Percentiles rank a stretch among this genome's conserved stretches.
These are phyloP conservation scores for Phorcus lineatus DNA, from an alignment of 2,888 invertebrate species.

Conservation along the genomic window DNA sequence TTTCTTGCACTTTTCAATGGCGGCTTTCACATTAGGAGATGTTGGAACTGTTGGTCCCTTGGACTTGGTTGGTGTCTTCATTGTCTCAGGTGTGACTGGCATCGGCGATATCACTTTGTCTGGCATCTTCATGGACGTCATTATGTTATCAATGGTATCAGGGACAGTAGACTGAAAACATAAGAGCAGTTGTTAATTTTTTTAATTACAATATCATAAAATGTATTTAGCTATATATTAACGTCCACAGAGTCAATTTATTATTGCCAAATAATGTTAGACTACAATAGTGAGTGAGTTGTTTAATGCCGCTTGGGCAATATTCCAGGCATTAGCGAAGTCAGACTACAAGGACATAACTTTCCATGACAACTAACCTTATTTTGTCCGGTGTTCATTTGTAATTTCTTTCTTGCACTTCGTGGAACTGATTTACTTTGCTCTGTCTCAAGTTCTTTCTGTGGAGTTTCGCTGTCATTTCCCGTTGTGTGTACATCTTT, in stretches of 20 bases:
- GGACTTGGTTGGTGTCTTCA: slow-evolving; percentile 7
- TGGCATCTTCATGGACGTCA: slow-evolving; percentile 9
- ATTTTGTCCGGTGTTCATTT: not conserved
- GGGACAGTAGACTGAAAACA: too few relatives aligned
- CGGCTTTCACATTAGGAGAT: slow-evolving; percentile 45
- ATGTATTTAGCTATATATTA: too few relatives aligned
- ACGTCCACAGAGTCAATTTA: too few relatives aligned
- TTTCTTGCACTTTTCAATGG: slow-evolving; percentile 47
- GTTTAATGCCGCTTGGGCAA: too few relatives aligned
- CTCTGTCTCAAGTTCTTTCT: not conserved
- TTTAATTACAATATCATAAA: too few relatives aligned
- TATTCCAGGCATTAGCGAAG: too few relatives aligned
- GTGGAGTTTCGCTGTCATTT: not conserved
- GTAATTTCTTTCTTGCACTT: slow-evolving; percentile 15
- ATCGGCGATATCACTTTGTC: slow-evolving; percentile 34
- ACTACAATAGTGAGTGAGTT: too few relatives aligned
- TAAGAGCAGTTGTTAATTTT: too few relatives aligned
- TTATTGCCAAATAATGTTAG: too few relatives aligned
- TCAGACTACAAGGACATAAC: too few relatives aligned
- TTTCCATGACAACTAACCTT: too few relatives aligned
- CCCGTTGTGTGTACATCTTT: not conserved
- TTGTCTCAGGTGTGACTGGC: slow-evolving; percentile 30
- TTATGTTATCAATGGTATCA: not conserved
- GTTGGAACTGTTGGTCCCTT: slow-evolving; percentile 9
- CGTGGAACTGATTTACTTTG: not conserved